phyloP scores from a whole-genome alignment of 2,113 vertebrate species.

The Tenebrosternarchus preto region DNA sequence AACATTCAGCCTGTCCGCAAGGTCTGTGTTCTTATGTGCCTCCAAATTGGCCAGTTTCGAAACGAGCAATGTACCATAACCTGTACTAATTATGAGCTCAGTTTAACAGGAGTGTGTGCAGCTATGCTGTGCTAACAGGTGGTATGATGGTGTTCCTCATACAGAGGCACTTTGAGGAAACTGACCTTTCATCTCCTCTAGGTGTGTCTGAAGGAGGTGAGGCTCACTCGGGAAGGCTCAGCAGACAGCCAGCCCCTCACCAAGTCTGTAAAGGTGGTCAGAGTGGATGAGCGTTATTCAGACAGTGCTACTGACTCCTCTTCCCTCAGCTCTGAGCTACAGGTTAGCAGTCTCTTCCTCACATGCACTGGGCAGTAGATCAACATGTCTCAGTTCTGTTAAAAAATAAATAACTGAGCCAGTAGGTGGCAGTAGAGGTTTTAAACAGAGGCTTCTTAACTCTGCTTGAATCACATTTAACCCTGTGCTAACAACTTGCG shows the following conservation, averaged over 20 bases:
- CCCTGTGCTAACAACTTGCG: background rate
- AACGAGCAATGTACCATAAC: too few species aligned
- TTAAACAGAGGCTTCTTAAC: background rate
- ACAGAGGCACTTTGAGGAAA: background rate
- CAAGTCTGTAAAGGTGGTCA: conserved; percentile 55
- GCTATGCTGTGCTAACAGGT: too few species aligned
- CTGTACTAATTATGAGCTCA: too few species aligned
- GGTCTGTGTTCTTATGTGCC: conserved; percentile 57
- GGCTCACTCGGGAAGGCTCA: conserved; percentile 58
- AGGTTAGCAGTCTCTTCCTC: conserved; percentile 67
- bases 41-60: background rate
- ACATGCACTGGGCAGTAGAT: background rate
- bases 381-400: conserved; percentile 1
- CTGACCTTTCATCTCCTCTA: conserved; percentile 43
- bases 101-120: too few species aligned
- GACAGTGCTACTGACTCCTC: conserved; percentile 72
- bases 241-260: conserved; percentile 32
- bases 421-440: conserved; percentile 58
- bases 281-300: conserved; percentile 61
- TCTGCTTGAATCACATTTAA: background rate
- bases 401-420: conserved; percentile 23
- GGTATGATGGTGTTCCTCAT: background rate
- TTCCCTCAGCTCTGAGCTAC: conserved; percentile 74
- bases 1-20: conserved; percentile 69
- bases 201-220: conserved; percentile 62